Conservation (phyloP, 1,140 invertebrate genomes). For the Penaeus chinensis region DNA sequence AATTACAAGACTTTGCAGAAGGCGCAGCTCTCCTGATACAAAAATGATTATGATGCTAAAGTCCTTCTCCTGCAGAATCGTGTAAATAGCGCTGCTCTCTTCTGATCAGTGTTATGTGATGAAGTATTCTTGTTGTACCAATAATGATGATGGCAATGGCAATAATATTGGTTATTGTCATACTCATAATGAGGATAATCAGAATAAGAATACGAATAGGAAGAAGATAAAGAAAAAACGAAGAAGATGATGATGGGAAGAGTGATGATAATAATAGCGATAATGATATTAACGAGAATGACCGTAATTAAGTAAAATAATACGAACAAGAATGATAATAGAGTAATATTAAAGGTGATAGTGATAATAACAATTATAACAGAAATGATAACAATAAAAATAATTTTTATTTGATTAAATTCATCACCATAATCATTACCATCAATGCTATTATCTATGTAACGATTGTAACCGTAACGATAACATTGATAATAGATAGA, state of each 20-base stretch:
- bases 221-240: background rate
- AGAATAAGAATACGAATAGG: background rate
- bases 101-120: too few relatives aligned
- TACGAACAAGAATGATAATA: background rate
- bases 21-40: too few relatives aligned
- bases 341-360: background rate
- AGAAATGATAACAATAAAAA: background rate
- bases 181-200: background rate
- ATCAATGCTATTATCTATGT: too few relatives aligned
- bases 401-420: too few relatives aligned
- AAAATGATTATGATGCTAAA: too few relatives aligned
- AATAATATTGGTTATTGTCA: background rate
- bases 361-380: background rate
- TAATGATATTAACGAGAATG: background rate
- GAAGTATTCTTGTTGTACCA: background rate
- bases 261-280: background rate
- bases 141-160: background rate
- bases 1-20: too few relatives aligned
- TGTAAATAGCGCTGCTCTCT: too few relatives aligned
- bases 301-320: background rate
- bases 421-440: too few relatives aligned
- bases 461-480: too few relatives aligned
- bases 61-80: too few relatives aligned
- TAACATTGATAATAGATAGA: too few relatives aligned
- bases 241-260: too few relatives aligned